phyloP scores from a whole-genome alignment of 2,797 vertebrate species.

The Numenius phaeopus region DNA sequence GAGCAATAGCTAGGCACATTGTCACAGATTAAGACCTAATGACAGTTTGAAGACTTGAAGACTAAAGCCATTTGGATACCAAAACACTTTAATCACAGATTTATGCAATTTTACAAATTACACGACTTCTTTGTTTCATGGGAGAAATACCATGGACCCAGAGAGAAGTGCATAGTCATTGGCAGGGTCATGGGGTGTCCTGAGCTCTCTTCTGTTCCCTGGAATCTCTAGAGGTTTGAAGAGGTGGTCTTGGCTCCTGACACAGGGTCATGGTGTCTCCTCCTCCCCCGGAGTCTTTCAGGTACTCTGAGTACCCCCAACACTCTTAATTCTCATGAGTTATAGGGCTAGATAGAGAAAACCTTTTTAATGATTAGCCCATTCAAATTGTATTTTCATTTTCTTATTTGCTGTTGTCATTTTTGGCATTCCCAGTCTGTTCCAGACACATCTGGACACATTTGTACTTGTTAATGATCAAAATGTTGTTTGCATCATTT shows the following conservation, averaged over 20 bases:
- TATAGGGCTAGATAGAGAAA: background rate
- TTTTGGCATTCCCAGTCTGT: background rate
- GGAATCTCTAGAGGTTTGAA: background rate
- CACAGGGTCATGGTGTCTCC: background rate
- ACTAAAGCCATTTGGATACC: background rate
- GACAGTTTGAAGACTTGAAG: background rate
- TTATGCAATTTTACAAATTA: background rate
- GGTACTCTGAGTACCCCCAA: background rate
- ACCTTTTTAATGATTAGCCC: background rate
- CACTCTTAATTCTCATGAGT: background rate
- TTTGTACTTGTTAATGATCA: background rate
- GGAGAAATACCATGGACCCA: background rate
- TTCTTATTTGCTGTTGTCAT: background rate
- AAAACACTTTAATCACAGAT: background rate
- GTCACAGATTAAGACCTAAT: background rate
- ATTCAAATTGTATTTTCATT: background rate
- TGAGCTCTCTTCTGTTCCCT: background rate
- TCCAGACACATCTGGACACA: background rate
- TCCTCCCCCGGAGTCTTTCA: background rate
- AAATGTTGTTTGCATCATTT: background rate
- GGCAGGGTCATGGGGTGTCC: background rate
- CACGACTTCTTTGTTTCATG: accelerated
- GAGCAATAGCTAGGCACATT: background rate
- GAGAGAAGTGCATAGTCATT: background rate
- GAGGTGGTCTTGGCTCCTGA: background rate